Evolutionary conservation across 2,888 invertebrate genomes (phyloP), one percentile per base, ranked within the genome.

Genomic region (Eupelmus urozonus): DNA sequence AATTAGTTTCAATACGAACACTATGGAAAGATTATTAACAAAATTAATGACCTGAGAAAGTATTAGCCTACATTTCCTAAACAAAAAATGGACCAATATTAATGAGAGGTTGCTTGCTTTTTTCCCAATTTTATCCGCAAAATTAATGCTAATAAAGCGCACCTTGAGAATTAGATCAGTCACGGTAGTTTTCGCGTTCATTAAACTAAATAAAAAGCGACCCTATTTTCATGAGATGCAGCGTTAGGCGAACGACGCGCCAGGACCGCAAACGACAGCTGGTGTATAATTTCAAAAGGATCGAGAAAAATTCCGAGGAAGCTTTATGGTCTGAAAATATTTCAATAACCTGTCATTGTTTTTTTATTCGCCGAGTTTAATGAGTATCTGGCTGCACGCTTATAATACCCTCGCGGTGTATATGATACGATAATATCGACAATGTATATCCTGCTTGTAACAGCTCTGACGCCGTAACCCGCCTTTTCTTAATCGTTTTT

Each of bases 361-460:
- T 25, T 27, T 66, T 25, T 27, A 13, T 18, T 55, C 25, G 40
- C 13, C 7, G 13, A 16, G 18, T 74, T 59, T 74, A 74, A 66
- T 34, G 65, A 72, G 55, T 55, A 55, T 42, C 55, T 55, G 23
- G 18, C 34, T 60, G n/a, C n/a, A 45, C 23, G 40, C 45, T 63
- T 25, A 23, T 63, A 40, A 40, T 72, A 63, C 18, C 27, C 51
- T 40, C 25, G 42, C n/a, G n/a, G n/a, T n/a, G 40, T 34, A 27
- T 63, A 71, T 71, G 49, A 60, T 63, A 55, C 63, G 72, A 63
- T 63, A 55, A 18, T 63, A 72, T 72, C 53, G 53, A 72, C 55
- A 63, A 72, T 72, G 62, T n/a, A 63, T 55, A 63, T 25, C 63
- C 51, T 62, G 62, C 25, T 62, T 9, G 53, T 72, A 72, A 72